Base-by-base conservation (phyloP, 2,888 invertebrate species). In the Cabera pusaria region DNA sequence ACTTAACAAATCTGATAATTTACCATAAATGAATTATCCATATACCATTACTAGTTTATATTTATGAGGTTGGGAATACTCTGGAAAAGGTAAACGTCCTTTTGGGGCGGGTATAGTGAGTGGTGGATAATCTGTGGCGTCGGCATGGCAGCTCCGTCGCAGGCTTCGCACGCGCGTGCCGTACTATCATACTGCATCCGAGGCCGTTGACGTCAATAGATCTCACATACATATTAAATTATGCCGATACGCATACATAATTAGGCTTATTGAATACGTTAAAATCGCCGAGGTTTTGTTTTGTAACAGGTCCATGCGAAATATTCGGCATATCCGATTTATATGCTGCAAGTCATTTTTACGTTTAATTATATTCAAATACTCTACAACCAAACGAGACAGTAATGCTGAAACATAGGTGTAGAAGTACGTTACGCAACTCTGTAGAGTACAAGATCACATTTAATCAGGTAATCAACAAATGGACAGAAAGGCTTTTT, bases 171-270 rank as follows among this genome's bases (percentile, higher is more conserved):
- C 10, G 26, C 11, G n/a, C 17, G 12, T 9, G 27, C 25, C 19
- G 17, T 17, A 10, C 22, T 3, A 4, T 28, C 6, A 4, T 35
- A 20, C 9, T 41, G 33, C 35, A 42, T 12, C 22, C 39, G 37
- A 29, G 48, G 49, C 56, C 47, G 36, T 60, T 68, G 68, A 68
- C 69, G 67, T 68, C 68, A 68, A 59, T 61, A 52, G 52, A 51
- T 55, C 46, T 52, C 49, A 49, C 58, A 24, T 29, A 63, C 56
- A 65, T 63, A 60, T 55, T 56, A 52, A 53, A 60, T 37, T 44
- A n/a, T 58, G 50, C 50, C 49, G 45, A 56, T 44, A 52, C 52
- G 56, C 48, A 53, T 55, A 47, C 44, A 44, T 63, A 54, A 62
- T 59, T 57, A 60, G 57, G 52, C 36, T 59, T 47, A 51, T 49